Base-by-base conservation (phyloP, 2,797 vertebrate genomes). In the Alca torda region DNA sequence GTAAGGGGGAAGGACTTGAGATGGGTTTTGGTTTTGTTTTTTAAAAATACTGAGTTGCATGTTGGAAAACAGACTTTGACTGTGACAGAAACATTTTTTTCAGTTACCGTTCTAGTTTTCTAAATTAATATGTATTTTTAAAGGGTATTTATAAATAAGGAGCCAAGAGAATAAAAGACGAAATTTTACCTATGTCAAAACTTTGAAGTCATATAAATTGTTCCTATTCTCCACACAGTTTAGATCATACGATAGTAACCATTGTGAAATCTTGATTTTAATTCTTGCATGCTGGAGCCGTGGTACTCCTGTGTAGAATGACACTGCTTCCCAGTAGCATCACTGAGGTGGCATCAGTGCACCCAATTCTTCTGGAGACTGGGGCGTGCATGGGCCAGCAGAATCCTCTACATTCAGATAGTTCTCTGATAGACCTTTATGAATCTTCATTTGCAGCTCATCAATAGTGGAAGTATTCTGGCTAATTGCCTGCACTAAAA, bases 1-100 rank as follows among this genome's bases (percentile, higher is more conserved):
- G 50, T 54, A 59, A 92, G 19, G 61, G 63, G 74, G 54, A 79
- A 90, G 75, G 77, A 89, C 78, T 81, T 41, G 24, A 84, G 72
- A 54, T 45, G 33, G 74, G 60, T 79, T 96, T 91, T 91, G 59
- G 39, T 41, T 94, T 94, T 87, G 24, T 48, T 92, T 61, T 50
- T 83, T 87, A 59, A 5, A 57, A 84, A 64, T 73, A 56, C 28
- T 84, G 60, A 90, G 21, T 79, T 90, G 79, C 12, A 2, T 37
- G n/a, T 73, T 90, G 43, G 69, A 48, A 90, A 76, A 69, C 18
- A 45, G 50, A 33, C 45, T 69, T 73, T 17, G 16, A 15, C 14
- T 51, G 41, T 72, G 64, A 50, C 37, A 70, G 30, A 74, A 35
- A 4, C 3, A 2, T 25, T 70, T 45, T 31, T 5, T 28, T 10